Conservation (phyloP, 2,888 invertebrate genomes). For the Caenorhabditis sinica region DNA sequence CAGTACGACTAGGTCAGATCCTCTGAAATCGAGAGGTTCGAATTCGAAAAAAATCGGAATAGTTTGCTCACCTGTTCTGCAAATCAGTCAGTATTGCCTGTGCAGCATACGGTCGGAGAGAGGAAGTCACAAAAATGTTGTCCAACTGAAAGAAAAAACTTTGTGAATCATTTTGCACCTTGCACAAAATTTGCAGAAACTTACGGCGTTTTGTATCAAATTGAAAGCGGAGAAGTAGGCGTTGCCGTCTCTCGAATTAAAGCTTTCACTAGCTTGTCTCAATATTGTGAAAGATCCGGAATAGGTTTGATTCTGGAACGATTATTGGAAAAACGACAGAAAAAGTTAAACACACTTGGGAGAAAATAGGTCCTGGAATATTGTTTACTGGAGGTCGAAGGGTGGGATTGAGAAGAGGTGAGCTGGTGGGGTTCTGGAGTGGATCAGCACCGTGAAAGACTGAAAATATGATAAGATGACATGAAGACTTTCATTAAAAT, state of each 20-base stretch:
- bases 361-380: slow-evolving; percentile 48
- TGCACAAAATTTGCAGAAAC: neutral
- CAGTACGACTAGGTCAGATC: slow-evolving; percentile 64
- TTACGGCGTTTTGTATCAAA: slow-evolving; percentile 66
- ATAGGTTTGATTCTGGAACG: slow-evolving; percentile 57
- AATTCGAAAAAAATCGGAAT: neutral
- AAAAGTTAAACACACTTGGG: slow-evolving; percentile 21
- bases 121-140: slow-evolving; percentile 61
- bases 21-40: slow-evolving; percentile 49
- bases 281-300: slow-evolving; percentile 62
- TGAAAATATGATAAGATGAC: too few relatives aligned
- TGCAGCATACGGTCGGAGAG: slow-evolving; percentile 58
- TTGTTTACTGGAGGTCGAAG: slow-evolving; percentile 51
- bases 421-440: slow-evolving; percentile 44
- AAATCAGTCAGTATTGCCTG: slow-evolving; percentile 61
- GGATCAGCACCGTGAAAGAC: slow-evolving; percentile 42
- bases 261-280: slow-evolving; percentile 65
- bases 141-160: slow-evolving; percentile 52
- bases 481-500: too few relatives aligned
- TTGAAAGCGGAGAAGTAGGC: slow-evolving; percentile 57
- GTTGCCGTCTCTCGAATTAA: slow-evolving; percentile 59
- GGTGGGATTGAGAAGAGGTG: slow-evolving; percentile 52
- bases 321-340: neutral
- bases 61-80: slow-evolving; percentile 71
- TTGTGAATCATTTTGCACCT: neutral